Base-by-base conservation (phyloP, 2,888 invertebrate species). In the Xestia xanthographa region DNA sequence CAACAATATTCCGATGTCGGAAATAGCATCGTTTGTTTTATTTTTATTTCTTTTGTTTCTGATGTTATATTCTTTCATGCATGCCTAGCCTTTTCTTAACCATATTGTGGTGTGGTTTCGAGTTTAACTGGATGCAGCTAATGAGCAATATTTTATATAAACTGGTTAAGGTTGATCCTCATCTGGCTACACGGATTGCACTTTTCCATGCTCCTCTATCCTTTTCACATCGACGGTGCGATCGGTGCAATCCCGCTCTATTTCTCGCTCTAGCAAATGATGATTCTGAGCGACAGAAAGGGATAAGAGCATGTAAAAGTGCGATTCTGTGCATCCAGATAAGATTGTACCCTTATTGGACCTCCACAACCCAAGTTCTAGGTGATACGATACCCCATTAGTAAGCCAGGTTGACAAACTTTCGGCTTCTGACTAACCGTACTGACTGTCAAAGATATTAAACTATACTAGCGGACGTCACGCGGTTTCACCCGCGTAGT, bases 1-100 rank as follows among this genome's bases (percentile, higher is more conserved):
- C 29, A 72, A 80, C n/a, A 63, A 73, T 48, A n/a, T 22, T 14
- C 5, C 34, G 8, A 5, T 38, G 29, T 48, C n/a, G 11, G 58
- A 66, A 48, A 72, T 75, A 56, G 17, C 34, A 29, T 20, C 45
- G 45, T 6, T 41, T 26, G 20, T 20, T 41, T 41, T 63, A 41
- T 63, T 41, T 38, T 62, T 62, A 2, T 12, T 56, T 3, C 2
- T 53, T n/a, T 56, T 26, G 56, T 26, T 56, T 17, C 6, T 56
- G 14, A 56, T 41, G 26, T 26, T 26, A n/a, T n/a, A 12, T 0
- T 22, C 50, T 14, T 48, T 20, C 20, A 48, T 48, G 20, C 20
- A 48, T 48, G 48, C 48, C 8, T 48, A 22, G 20, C 50, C 50
- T n/a, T 53, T 53, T 53, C 5, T 6, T 5, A 50, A 50, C 22